Conservation (phyloP, 1,140 invertebrate species). For the Luehdorfia chinensis region DNA sequence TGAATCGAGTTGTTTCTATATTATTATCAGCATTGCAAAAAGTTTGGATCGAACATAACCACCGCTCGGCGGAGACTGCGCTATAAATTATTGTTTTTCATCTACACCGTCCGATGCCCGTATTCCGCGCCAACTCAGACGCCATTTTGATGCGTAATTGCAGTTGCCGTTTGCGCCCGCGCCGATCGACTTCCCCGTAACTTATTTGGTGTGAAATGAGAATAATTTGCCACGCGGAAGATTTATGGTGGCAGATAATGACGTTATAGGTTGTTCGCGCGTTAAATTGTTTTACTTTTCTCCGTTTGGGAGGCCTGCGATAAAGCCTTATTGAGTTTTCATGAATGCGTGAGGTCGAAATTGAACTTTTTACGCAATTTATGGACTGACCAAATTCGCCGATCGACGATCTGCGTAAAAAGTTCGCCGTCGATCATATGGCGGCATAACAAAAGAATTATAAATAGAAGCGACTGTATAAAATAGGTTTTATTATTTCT, state of each 20-base stretch:
- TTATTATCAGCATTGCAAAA: neutral
- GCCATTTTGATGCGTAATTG: conserved; percentile 53
- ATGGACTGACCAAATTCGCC: no score
- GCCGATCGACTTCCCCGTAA: conserved; percentile 39
- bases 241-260: conserved; percentile 57
- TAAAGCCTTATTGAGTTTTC: conserved; percentile 19
- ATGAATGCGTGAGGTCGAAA: no score
- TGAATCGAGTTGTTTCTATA: conserved; percentile 15
- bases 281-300: conserved; percentile 44
- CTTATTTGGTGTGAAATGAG: conserved; percentile 70
- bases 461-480: no score
- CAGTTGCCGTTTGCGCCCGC: conserved; percentile 33
- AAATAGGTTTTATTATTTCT: no score
- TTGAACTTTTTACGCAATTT: no score
- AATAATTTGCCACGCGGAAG: conserved; percentile 56
- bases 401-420: no score
- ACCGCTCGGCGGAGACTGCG: conserved; percentile 17
- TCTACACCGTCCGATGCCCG: conserved; percentile 20
- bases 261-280: conserved; percentile 42
- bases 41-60: conserved; percentile 1
- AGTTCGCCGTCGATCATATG: no score
- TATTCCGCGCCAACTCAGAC: conserved; percentile 17
- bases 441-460: no score
- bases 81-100: conserved; percentile 32
- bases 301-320: conserved; percentile 16